These are phyloP conservation scores for Agapostemon virescens DNA, from an alignment of 2,888 invertebrate species.

Conservation along the genomic window DNA sequence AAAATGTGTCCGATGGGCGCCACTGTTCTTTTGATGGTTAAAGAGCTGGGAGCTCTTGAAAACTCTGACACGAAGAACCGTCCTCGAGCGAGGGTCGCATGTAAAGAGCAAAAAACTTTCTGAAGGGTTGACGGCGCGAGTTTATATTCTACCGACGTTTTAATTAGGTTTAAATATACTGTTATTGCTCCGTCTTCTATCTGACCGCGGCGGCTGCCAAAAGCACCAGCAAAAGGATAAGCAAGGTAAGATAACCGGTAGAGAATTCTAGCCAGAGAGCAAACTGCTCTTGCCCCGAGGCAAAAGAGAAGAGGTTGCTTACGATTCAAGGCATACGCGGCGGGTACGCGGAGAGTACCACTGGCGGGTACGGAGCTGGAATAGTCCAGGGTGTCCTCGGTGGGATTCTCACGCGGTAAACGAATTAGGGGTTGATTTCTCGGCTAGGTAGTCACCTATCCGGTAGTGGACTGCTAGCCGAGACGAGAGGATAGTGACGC, in stretches of 20 bases:
- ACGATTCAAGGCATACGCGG: conserved; percentile 65
- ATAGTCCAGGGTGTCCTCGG: conserved; percentile 44
- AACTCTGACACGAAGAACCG: not conserved
- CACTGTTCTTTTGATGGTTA: not conserved
- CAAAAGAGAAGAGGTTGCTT: conserved; percentile 57
- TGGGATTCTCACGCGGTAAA: conserved; percentile 68
- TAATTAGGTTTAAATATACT: conserved; percentile 20
- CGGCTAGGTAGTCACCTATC: conserved; percentile 62
- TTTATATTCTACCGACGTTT: conserved; percentile 18
- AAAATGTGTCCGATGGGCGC: not conserved
- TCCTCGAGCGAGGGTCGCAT: not conserved
- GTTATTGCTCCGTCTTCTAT: conserved; percentile 11
- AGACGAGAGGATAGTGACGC: conserved; percentile 45
- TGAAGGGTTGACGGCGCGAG: not conserved
- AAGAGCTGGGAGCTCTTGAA: not conserved
- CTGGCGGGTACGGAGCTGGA: conserved; percentile 7
- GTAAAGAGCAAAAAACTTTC: not conserved
- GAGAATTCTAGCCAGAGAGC: not conserved
- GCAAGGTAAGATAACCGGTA: conserved; percentile 11
- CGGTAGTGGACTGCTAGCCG: conserved; percentile 30
- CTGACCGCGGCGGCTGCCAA: conserved; percentile 9
- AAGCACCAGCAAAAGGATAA: conserved; percentile 10
- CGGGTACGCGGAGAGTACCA: not conserved
- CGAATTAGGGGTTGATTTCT: conserved; percentile 74
- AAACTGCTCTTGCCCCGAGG: conserved; percentile 31